Base-by-base conservation (phyloP, 1,140 invertebrate genomes). In the Ditylenchus dipsaci region DNA sequence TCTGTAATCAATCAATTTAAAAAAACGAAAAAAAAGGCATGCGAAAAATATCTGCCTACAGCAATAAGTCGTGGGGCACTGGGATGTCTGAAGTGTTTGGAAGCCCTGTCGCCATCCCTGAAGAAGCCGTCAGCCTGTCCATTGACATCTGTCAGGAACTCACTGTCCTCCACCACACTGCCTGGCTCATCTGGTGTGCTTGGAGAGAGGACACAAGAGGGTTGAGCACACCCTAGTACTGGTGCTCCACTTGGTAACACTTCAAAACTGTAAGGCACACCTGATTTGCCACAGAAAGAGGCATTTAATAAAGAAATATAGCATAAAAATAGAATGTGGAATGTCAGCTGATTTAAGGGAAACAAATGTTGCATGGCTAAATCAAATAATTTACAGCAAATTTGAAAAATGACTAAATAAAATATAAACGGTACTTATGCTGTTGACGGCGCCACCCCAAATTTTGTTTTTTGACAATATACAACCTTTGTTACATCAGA, bases 71-170 rank as follows among this genome's bases (percentile, higher is more conserved):
- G 78, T 5, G 78, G 76, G 0, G 76, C 76, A 29, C 47, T 56
- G 5, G 26, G 21, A 67, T 81, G 72, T 33, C 76, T 56, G 60
- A 67, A 77, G 1, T 75, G 63, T 58, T 76, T 79, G 5, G 67
- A n/a, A 15, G 67, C 62, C 21, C 78, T 49, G 42, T 80, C 78
- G 17, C 80, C 78, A 30, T 80, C 81, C 7, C 78, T 42, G 68
- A 80, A 80, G 56, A 79, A 76, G 38, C 80, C 80, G 65, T 80
- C 80, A 15, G 70, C 57, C 56, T 82, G 71, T 9, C 78, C 78
- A 56, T 66, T 65, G 27, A 59, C 68, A 60, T 78, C 78, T 0
- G 76, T 75, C 43, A 81, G 49, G 42, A 78, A 78, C 57, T 77
- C 67, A 33, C 67, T 76, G 63, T 78, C 79, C 47, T 73, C 78